Conservation (phyloP, 2,888 invertebrate species). For the Drosophila paranaensis region DNA sequence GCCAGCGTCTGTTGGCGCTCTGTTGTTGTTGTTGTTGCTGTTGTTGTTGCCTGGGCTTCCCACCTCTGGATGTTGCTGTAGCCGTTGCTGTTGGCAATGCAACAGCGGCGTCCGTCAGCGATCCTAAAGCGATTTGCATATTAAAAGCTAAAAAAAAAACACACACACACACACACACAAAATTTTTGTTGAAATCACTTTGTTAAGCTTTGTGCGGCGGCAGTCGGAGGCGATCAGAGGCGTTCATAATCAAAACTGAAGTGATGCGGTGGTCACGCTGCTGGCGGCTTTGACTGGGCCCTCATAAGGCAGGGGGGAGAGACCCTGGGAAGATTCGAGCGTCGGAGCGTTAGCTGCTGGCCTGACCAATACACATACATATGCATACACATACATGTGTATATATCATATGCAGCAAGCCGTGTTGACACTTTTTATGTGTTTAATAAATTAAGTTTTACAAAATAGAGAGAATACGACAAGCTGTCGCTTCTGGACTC, state of each 20-base stretch:
- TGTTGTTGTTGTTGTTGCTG: constrained; percentile 24
- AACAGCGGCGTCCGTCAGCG: constrained; percentile 75
- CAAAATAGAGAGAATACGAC: constrained; percentile 67
- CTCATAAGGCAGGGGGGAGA: background rate
- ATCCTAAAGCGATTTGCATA: constrained; percentile 77
- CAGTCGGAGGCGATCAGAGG: constrained; percentile 67
- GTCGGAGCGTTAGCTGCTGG: constrained; percentile 31
- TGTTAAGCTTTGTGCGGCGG: constrained; percentile 74
- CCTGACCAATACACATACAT: constrained; percentile 36
- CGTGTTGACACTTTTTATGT: constrained; percentile 82
- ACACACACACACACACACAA: background rate
- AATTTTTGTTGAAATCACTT: constrained; percentile 71
- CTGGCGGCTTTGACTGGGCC: constrained; percentile 20
- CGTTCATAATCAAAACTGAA: constrained; percentile 79
- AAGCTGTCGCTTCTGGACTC: constrained; percentile 40
- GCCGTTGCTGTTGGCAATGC: constrained; percentile 41
- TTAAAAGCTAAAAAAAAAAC: constrained; percentile 41
- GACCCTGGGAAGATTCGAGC: constrained; percentile 12
- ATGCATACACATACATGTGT: background rate
- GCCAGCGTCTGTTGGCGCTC: constrained; percentile 57
- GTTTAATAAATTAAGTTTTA: constrained; percentile 78
- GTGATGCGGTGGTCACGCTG: constrained; percentile 55
- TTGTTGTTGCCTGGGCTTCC: constrained; percentile 18
- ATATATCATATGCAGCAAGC: constrained; percentile 75
- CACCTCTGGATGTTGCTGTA: constrained; percentile 24